Base-by-base conservation (phyloP, 2,888 invertebrate species). In the Biston betularia region DNA sequence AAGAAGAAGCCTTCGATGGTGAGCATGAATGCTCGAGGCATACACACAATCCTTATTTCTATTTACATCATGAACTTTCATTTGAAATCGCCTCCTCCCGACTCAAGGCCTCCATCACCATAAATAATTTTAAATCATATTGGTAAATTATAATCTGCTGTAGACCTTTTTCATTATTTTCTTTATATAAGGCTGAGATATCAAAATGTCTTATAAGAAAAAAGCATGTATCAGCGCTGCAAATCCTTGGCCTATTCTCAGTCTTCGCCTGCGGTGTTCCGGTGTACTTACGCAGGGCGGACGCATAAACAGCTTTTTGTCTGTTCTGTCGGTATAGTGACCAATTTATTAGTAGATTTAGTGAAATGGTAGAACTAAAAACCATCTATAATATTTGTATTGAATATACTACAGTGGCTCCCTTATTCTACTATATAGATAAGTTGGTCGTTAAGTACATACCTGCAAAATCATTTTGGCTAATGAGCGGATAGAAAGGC, bases 401-500 rank as follows among this genome's bases (percentile, higher is more conserved):
- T n/a, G 33, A 12, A 33, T 33, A 33, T 42, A 10, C 24, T 24
- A 33, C 3, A 15, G 54, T 42, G 42, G 33, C 54, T 54, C 54
- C 54, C n/a, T 14, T 8, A 33, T n/a, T 54, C n/a, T 12, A 12
- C 10, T 40, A 1, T 53, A 15, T 2, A 53, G 10, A 44, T 54
- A n/a, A 8, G 54, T 7, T 44, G 11, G 34, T 50, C n/a, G 50
- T 54, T 11, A 12, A 34, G 48, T 15, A 77, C 74, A 79, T 85
- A 89, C 83, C 76, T 75, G 76, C 73, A 79, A 76, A 82, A 76
- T 74, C 69, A 78, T 88, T 89, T 90, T 81, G 85, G 89, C 80
- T 92, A 92, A 92, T 89, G 85, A 92, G 89, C 92, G 93, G 92
- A 93, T 92, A 92, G 92, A 90, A 90, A 90, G 92, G 88, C 81